Percentiles rank a stretch among this genome's conserved stretches.
Evolutionary conservation across 2,888 invertebrate species (phyloP).

Genomic region (Acrobasis consociella): DNA sequence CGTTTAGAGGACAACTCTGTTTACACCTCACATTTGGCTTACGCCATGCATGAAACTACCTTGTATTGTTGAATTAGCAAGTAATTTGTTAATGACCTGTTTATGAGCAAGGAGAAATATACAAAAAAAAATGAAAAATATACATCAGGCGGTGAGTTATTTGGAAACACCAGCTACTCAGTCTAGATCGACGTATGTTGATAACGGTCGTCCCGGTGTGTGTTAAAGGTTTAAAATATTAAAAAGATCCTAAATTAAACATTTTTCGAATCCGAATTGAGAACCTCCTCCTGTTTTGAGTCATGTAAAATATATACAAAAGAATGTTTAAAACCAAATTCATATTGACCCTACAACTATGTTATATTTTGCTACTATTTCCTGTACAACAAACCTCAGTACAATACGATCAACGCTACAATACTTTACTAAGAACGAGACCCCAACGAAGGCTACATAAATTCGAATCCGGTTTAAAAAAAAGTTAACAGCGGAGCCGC

Average conservation of each 20-base stretch:
- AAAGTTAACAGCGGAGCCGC: constrained; percentile 4
- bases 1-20: constrained; percentile 61
- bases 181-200: too few species aligned
- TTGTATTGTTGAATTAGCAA: constrained; percentile 5
- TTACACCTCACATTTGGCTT: constrained; percentile 49
- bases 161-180: too few species aligned
- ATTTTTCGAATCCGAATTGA: too few species aligned
- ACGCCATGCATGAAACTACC: constrained; percentile 35
- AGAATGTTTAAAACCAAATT: not conserved
- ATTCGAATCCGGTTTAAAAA: constrained; percentile 12
- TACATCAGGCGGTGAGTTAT: too few species aligned
- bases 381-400: constrained; percentile 1
- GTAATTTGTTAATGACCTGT: not conserved
- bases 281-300: too few species aligned
- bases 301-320: not conserved
- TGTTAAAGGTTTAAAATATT: too few species aligned
- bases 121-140: too few species aligned
- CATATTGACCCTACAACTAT: not conserved
- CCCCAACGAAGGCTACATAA: constrained; percentile 1
- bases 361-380: constrained; percentile 3
- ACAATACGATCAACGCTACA: not conserved
- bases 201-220: too few species aligned
- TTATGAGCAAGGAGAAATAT: not conserved
- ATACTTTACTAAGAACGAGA: not conserved
- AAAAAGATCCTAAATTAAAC: too few species aligned